Conservation (phyloP, 1,140 invertebrate genomes). For the Laupala kohalensis region DNA sequence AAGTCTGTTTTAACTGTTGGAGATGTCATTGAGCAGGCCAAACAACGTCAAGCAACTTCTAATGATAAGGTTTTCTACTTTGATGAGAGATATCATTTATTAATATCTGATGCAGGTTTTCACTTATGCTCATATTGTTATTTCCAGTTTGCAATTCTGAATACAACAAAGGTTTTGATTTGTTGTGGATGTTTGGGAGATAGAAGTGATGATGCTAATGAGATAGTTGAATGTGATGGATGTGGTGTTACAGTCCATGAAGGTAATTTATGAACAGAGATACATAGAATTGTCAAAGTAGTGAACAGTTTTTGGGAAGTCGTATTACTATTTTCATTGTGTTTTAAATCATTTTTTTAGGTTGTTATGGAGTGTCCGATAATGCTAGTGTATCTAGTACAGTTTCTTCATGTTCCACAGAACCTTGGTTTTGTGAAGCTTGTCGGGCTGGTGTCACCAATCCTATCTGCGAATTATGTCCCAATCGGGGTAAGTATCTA, state of each 20-base stretch:
- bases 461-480: conserved; percentile 79
- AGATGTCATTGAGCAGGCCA: conserved; percentile 38
- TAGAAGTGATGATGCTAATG: conserved; percentile 81
- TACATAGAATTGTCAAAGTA: too few relatives aligned
- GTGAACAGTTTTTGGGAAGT: not conserved
- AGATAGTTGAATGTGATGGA: conserved; percentile 93
- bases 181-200: conserved; percentile 90
- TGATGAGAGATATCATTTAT: too few relatives aligned
- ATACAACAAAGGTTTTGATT: conserved; percentile 45
- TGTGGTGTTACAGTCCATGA: conserved; percentile 94
- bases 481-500: conserved; percentile 45
- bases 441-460: conserved; percentile 80
- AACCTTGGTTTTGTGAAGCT: conserved; percentile 98
- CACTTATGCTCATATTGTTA: too few relatives aligned
- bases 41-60: conserved; percentile 23
- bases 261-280: too few relatives aligned
- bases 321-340: not conserved
- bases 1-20: conserved; percentile 26
- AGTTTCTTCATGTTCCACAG: conserved; percentile 82
- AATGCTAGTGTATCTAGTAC: conserved; percentile 79
- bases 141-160: conserved; percentile 11
- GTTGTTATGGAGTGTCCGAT: conserved; percentile 92
- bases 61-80: conserved; percentile 7
- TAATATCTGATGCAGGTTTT: too few relatives aligned
- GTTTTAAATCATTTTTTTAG: conserved; percentile 27